phyloP scores from a whole-genome alignment of 2,888 invertebrate genomes.

The Punctoribates punctum region DNA sequence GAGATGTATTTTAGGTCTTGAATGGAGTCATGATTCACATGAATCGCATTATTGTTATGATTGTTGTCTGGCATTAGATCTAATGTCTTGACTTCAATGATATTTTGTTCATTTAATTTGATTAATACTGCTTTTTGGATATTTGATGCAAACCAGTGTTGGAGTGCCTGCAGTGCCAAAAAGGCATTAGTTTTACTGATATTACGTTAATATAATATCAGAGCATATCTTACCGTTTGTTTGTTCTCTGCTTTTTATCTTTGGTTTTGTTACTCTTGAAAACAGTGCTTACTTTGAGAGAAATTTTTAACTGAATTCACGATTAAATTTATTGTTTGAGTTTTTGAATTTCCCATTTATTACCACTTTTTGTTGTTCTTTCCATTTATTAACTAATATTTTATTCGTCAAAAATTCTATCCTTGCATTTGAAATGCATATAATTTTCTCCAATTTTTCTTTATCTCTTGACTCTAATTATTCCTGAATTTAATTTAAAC shows the following conservation, averaged over 20 bases:
- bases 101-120: conserved; percentile 26
- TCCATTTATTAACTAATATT: conserved; percentile 1
- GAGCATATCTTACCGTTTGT: conserved; percentile 19
- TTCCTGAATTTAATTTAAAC: not conserved
- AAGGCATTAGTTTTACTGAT: not conserved
- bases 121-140: conserved; percentile 14
- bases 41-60: conserved; percentile 16
- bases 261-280: not conserved
- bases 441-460: not conserved
- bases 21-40: conserved; percentile 15
- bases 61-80: conserved; percentile 5
- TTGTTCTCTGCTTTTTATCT: conserved; percentile 10
- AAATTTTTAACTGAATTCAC: conserved; percentile 15
- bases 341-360: not conserved
- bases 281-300: not conserved
- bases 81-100: conserved; percentile 19
- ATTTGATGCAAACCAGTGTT: conserved; percentile 22
- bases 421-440: not conserved
- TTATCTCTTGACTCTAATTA: not conserved
- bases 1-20: not conserved
- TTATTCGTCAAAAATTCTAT: not conserved
- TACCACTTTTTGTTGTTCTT: not conserved
- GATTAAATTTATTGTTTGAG: conserved; percentile 16
- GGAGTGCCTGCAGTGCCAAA: conserved; percentile 20
- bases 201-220: conserved; percentile 6